Base-by-base conservation (phyloP, 2,888 invertebrate species). In the Atrina japonica region DNA sequence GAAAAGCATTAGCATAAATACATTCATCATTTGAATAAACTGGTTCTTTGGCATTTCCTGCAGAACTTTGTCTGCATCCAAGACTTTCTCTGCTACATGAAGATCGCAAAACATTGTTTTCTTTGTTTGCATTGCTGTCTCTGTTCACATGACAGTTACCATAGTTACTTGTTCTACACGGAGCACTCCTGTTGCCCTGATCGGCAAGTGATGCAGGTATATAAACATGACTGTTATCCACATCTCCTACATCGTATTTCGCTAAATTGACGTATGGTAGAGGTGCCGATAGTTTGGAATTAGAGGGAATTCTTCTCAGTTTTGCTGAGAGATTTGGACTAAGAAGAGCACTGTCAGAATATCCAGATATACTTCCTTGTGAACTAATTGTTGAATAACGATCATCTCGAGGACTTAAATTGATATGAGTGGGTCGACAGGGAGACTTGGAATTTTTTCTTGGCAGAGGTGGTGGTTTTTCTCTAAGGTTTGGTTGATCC, bases 241-340 rank as follows among this genome's bases (percentile, higher is more conserved):
- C 72, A 70, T 80, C 80, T 16, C 80, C 83, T 40, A 76, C 75
- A 75, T 86, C 86, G 69, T 83, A 86, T 49, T 82, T 83, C 23
- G 78, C 81, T 58, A 88, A 61, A 70, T 86, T 86, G 9, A 88
- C 85, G 80, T 88, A 86, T 0, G 85, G 86, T 11, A 88, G 72
- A 21, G 87, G 87, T 41, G 83, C 84, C 60, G 77, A 82, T 43
- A 83, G 67, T 61, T 79, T 82, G 18, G 85, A 84, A 55, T 66
- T 61, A 29, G 70, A 74, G 2, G 82, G 83, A 52, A 86, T 84
- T 66, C 80, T 81, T 41, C 78, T 77, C 6, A 84, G 74, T 75
- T 85, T 86, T 21, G 77, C 77, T 41, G 81, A 66, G 47, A 86
- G 77, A 52, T 83, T 80, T 18, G 86, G 85, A 72, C 83, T 85